Percentiles rank a stretch among this genome's conserved stretches.
These are phyloP conservation scores for Ormyrus nitidulus DNA, from an alignment of 2,888 invertebrate genomes.

Conservation along the genomic window DNA sequence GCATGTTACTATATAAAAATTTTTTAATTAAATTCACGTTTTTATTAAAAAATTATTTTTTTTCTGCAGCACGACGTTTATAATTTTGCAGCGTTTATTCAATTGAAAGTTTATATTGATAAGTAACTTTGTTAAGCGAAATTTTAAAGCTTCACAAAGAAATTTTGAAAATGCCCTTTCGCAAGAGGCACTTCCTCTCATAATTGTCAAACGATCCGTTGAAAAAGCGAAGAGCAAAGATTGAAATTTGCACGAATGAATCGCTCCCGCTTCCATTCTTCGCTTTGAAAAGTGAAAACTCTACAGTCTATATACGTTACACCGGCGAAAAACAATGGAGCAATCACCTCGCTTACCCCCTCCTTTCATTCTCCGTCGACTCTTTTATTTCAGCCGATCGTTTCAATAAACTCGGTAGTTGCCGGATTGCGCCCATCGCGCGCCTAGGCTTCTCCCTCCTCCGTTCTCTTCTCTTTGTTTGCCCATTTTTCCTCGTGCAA, in stretches of 20 bases:
- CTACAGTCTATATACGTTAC: background rate
- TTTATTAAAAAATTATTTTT: no score
- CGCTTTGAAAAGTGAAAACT: background rate
- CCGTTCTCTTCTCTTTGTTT: background rate
- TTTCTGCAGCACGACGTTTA: no score
- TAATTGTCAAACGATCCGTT: no score
- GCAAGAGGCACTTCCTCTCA: no score
- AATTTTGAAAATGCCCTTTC: no score
- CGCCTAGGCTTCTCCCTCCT: background rate
- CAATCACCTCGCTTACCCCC: constrained; percentile 18
- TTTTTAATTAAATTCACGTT: no score
- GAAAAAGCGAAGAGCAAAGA: background rate
- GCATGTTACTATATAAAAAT: no score
- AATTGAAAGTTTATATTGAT: no score
- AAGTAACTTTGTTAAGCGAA: no score
- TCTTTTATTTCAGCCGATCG: constrained; percentile 35
- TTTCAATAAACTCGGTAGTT: constrained; percentile 36
- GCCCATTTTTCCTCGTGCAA: constrained; percentile 26
- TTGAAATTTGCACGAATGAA: background rate
- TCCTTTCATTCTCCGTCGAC: background rate
- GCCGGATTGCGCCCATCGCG: background rate
- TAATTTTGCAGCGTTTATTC: no score
- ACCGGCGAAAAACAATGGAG: constrained; percentile 26
- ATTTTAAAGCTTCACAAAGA: no score
- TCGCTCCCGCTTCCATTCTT: background rate